A percentile compares a stretch with the other conserved stretches of the same genome.
Conservation (phyloP, 1,140 invertebrate genomes). For the Heliconius melpomene region DNA sequence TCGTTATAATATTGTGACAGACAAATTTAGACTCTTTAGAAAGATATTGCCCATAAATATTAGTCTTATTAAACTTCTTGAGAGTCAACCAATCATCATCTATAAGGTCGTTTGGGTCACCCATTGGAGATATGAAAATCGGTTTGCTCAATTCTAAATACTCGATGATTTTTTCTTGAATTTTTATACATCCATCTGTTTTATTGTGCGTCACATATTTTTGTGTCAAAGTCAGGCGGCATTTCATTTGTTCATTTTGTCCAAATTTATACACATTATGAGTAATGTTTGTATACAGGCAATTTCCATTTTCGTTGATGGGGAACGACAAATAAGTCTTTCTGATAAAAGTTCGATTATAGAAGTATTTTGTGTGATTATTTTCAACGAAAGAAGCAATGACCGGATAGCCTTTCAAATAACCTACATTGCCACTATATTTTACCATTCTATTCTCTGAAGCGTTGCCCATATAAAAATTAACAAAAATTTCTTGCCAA, state of each 20-base stretch:
- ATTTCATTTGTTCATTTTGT: constrained; percentile 59
- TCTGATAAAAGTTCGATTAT: constrained; percentile 40
- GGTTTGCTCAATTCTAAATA: constrained; percentile 46
- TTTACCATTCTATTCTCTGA: constrained; percentile 49
- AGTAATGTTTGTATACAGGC: constrained; percentile 48
- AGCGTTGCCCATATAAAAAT: constrained; percentile 58
- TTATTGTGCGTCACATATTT: constrained; percentile 42
- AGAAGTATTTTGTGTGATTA: constrained; percentile 65
- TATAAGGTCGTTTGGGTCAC: constrained; percentile 52
- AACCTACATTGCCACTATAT: constrained; percentile 68
- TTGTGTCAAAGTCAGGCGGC: constrained; percentile 45
- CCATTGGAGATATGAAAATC: constrained; percentile 57
- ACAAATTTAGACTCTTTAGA: constrained; percentile 47
- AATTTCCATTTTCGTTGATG: constrained; percentile 55
- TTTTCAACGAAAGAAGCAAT: constrained; percentile 52
- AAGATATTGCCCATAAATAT: constrained; percentile 51
- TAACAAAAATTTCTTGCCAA: constrained; percentile 58
- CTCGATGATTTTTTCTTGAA: constrained; percentile 54
- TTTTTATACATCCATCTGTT: constrained; percentile 49
- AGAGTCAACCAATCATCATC: constrained; percentile 58
- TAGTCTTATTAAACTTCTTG: constrained; percentile 35
- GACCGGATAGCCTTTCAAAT: constrained; percentile 54
- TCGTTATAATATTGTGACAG: constrained; percentile 59
- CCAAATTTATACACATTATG: constrained; percentile 59
- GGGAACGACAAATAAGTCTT: constrained; percentile 48